Conservation (phyloP, 2,888 invertebrate genomes). For the Agriopis aurantiaria region DNA sequence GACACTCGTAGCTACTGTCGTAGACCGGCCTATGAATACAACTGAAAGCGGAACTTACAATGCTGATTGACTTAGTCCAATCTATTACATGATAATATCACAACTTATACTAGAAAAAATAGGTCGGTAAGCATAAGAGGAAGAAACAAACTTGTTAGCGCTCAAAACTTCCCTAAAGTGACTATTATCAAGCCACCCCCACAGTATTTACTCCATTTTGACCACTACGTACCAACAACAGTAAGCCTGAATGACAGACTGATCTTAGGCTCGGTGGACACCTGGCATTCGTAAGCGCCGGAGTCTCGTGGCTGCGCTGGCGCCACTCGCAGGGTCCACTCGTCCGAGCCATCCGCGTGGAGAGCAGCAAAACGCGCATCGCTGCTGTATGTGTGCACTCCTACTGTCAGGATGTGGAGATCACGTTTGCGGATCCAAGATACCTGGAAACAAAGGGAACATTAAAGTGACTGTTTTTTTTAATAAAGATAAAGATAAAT, state of each 20-base stretch:
- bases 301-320: constrained; percentile 91
- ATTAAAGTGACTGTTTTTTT: neutral
- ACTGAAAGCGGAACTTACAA: too few relatives aligned
- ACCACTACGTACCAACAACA: constrained; percentile 89
- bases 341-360: constrained; percentile 87
- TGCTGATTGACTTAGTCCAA: neutral
- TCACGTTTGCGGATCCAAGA: constrained; percentile 95
- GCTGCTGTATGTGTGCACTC: constrained; percentile 88
- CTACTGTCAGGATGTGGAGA: constrained; percentile 89
- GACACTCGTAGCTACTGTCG: neutral
- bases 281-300: constrained; percentile 96
- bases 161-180: neutral
- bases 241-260: constrained; percentile 90
- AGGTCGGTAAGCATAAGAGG: too few relatives aligned
- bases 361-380: constrained; percentile 88
- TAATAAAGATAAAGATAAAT: too few relatives aligned
- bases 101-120: too few relatives aligned
- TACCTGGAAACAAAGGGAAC: constrained; percentile 83
- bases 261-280: constrained; percentile 96
- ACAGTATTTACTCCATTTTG: too few relatives aligned
- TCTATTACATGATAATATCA: too few relatives aligned
- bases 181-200: too few relatives aligned
- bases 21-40: neutral
- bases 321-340: constrained; percentile 88
- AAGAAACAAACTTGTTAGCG: neutral